Percentiles rank a stretch among this genome's conserved stretches.
Conservation (phyloP, 1,140 invertebrate species). For the Notospermus geniculatus region DNA sequence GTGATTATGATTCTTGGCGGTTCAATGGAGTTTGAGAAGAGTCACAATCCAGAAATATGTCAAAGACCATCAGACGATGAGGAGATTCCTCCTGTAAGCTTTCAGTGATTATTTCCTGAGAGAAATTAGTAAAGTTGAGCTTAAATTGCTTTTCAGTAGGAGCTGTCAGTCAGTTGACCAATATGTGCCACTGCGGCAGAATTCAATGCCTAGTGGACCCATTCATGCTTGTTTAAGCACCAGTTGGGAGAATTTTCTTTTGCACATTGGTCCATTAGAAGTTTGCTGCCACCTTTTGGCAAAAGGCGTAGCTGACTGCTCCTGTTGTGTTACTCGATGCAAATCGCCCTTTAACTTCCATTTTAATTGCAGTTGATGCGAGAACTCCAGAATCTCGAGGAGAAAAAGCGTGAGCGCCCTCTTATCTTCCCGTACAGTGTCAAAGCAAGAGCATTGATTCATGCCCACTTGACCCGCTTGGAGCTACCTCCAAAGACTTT, state of each 20-base stretch:
- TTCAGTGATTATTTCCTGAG: not conserved
- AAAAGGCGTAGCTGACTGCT: no score
- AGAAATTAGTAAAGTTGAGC: no score
- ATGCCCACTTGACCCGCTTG: constrained; percentile 89
- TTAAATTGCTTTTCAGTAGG: no score
- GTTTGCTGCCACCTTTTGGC: no score
- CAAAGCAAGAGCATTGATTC: constrained; percentile 89
- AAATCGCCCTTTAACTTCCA: no score
- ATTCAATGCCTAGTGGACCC: no score
- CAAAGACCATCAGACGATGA: constrained; percentile 91
- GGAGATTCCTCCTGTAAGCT: constrained; percentile 84
- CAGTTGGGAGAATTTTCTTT: no score
- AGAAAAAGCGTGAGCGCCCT: constrained; percentile 94
- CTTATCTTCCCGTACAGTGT: constrained; percentile 93
- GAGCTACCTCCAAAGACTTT: constrained; percentile 76
- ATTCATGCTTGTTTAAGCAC: no score
- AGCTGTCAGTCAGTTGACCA: no score
- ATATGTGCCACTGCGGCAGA: no score
- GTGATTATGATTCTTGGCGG: constrained; percentile 94
- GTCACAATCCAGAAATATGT: constrained; percentile 90
- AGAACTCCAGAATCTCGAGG: constrained; percentile 82
- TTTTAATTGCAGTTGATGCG: constrained; percentile 75
- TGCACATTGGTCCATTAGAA: no score
- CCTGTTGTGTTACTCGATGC: no score
- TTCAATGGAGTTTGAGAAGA: constrained; percentile 93